Evolutionary conservation across 2,888 invertebrate species (phyloP).

Genomic region (Euzophera pinguis): DNA sequence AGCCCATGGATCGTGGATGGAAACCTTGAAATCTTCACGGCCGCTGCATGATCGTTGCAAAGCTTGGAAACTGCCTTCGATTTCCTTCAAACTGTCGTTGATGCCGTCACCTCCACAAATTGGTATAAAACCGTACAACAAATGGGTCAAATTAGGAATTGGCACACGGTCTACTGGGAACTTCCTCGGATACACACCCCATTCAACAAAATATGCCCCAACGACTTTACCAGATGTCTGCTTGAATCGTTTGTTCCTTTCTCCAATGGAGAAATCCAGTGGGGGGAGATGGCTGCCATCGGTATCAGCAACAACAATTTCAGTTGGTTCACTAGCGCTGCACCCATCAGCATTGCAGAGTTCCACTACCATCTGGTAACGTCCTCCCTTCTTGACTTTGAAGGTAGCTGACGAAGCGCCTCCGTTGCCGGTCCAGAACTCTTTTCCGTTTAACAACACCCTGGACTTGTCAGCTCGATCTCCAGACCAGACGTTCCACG

Average conservation of each 20-base stretch:
- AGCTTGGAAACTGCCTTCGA: conserved; percentile 73
- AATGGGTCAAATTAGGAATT: conserved; percentile 67
- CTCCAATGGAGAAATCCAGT: conserved; percentile 56
- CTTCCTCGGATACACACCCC: conserved; percentile 73
- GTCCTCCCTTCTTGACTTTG: conserved; percentile 68
- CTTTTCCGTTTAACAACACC: conserved; percentile 56
- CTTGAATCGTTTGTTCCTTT: conserved; percentile 69
- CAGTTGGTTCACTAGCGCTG: conserved; percentile 59
- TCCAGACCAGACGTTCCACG: conserved; percentile 73
- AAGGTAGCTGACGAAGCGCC: conserved; percentile 61
- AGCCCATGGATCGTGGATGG: conserved; percentile 74
- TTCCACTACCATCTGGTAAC: conserved; percentile 66
- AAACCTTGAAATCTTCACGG: conserved; percentile 70
- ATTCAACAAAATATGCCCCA: conserved; percentile 71
- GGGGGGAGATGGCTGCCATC: conserved; percentile 74
- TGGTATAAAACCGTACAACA: conserved; percentile 71
- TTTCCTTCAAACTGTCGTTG: conserved; percentile 74
- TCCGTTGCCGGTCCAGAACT: conserved; percentile 59
- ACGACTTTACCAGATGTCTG: conserved; percentile 72
- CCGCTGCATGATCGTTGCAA: conserved; percentile 71
- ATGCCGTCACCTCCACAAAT: conserved; percentile 75
- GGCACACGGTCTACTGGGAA: conserved; percentile 69
- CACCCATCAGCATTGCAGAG: conserved; percentile 69
- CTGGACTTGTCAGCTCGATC: conserved; percentile 59
- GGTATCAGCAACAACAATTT: conserved; percentile 69